Conservation (phyloP, 2,113 vertebrate species). For the Aphelocoma coerulescens region DNA sequence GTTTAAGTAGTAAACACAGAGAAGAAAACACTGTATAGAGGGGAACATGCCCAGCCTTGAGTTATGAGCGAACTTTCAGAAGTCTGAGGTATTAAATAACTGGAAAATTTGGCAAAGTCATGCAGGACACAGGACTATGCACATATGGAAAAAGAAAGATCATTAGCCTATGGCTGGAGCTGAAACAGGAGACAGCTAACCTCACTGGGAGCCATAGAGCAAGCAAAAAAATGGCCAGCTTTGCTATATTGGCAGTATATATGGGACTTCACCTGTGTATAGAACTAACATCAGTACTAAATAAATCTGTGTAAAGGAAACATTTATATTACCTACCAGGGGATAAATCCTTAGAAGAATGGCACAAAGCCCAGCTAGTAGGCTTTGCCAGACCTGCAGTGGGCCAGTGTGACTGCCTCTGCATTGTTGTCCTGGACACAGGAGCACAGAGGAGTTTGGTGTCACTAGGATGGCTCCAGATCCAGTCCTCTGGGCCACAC, state of each 20-base stretch:
- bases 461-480: not conserved
- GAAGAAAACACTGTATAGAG: not conserved
- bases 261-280: not conserved
- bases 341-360: not conserved
- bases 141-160: not conserved
- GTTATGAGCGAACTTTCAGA: not conserved
- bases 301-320: not conserved
- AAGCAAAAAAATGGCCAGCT: not conserved
- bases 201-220: not conserved
- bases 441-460: not conserved
- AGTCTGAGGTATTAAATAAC: not conserved
- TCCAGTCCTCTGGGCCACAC: not conserved
- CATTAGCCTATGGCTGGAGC: not conserved
- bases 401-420: not conserved
- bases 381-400: not conserved
- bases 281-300: not conserved
- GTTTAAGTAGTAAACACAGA: not conserved
- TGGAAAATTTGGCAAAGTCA: not conserved
- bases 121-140: not conserved
- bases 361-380: not conserved
- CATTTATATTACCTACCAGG: not conserved
- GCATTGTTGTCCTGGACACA: not conserved
- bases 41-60: not conserved
- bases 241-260: not conserved
- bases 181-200: not conserved